phyloP scores from a whole-genome alignment of 1,140 invertebrate genomes.

The Ips typographus region DNA sequence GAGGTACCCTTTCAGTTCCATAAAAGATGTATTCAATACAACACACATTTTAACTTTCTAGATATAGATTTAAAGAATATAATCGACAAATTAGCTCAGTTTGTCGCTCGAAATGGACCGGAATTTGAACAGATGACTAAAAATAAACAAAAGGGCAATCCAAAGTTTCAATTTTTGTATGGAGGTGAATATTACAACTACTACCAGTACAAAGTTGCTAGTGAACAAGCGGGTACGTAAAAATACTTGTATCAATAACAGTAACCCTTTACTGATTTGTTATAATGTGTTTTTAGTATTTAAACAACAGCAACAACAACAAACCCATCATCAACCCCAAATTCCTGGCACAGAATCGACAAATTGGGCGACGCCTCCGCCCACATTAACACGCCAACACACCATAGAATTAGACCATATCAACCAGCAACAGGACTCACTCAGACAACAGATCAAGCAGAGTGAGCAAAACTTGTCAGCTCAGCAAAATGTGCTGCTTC shows the following conservation, averaged over 20 bases:
- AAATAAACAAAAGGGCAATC: conserved; percentile 96
- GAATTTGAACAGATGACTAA: conserved; percentile 99
- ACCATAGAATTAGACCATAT: conserved; percentile 47
- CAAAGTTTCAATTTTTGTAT: conserved; percentile 95
- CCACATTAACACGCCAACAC: conserved; percentile 41
- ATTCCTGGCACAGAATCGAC: conserved; percentile 50
- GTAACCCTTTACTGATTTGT: conserved; percentile 4
- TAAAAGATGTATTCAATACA: no score
- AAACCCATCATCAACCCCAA: conserved; percentile 29
- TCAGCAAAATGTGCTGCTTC: conserved; percentile 85
- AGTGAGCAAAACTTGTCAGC: conserved; percentile 92
- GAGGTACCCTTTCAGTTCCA: no score
- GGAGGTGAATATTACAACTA: conserved; percentile 95
- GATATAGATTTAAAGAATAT: conserved; percentile 93
- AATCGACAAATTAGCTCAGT: conserved; percentile 97
- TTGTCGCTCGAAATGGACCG: conserved; percentile 97
- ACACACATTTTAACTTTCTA: conserved; percentile 47
- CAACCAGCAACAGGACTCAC: conserved; percentile 69
- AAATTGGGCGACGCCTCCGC: conserved; percentile 45
- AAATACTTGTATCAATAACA: not conserved
- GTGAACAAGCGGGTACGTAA: conserved; percentile 80
- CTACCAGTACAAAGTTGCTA: conserved; percentile 94
- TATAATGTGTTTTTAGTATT: conserved; percentile 42
- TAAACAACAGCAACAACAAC: conserved; percentile 44
- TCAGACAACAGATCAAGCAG: conserved; percentile 91